Evolutionary conservation across 35 echinoderm and acorn worm genomes (phyloP), one percentile per base, ranked within the genome.

Genomic region (Strongylocentrotus purpuratus): DNA sequence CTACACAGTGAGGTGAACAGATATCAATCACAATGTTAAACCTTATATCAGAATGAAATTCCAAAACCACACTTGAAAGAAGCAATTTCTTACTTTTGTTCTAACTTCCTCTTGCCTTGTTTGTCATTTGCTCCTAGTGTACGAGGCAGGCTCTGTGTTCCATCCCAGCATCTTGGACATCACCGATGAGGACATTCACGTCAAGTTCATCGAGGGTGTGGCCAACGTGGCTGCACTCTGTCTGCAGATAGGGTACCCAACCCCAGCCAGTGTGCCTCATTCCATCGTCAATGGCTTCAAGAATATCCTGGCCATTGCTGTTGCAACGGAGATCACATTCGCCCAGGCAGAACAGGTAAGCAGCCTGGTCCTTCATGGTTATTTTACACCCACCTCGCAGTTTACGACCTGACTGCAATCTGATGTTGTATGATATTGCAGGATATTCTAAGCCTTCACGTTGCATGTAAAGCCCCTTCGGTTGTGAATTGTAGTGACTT

Each of bases 251-350:
- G 98, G 98, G 59, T 99, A 99, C 85, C 98, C 97, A 95, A 98
- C 98, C 50, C 33, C 93, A 11, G 98, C 98, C 61, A 99, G 98
- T 94, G 98, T 95, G 59, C 98, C 98, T 7, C 98, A 99, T 94
- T 99, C 98, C 58, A 50, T 99, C 59, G 95, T 99, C 92, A 99
- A 99, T 92, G 98, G 98, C 22, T 99, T 99, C 95, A 99, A 99
- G 96, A 97, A 97, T 33, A 13, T 99, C 20, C 95, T 99, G 5
- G 98, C 98, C 35, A 58, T 99, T 61, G 97, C 97, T 32, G 95
- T 94, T 33, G 96, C 96, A 88, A 99, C 98, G 12, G 97, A 99
- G 22, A 99, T 99, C n/a, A 95, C 97, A n/a, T 99, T 97, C 97
- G 95, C 96, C 45, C 94, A 99, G 94, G 98, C 98, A 47, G 98